A percentile compares a stretch with the other conserved stretches of the same genome.
These are phyloP conservation scores for Silurus lanzhouensis DNA, from an alignment of 2,797 vertebrate genomes.

Conservation along the genomic window DNA sequence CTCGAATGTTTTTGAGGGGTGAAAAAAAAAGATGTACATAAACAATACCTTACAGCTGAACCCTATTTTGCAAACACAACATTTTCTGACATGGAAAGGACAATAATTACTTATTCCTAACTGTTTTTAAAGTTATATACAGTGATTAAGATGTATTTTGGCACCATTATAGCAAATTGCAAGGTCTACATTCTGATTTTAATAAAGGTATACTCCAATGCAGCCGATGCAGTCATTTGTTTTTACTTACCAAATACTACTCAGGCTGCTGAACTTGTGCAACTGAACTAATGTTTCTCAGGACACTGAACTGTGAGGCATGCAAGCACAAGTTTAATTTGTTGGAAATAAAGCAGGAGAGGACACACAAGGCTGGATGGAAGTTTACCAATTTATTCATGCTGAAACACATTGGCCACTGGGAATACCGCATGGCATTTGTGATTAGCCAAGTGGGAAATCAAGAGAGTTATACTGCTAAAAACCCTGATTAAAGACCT, in stretches of 20 bases:
- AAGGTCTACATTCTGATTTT: no score
- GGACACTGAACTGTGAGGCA: conserved; percentile 7
- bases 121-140: no score
- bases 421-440: conserved; percentile 13
- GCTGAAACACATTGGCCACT: conserved; percentile 23
- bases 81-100: no score
- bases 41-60: no score
- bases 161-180: no score
- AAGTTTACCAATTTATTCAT: conserved; percentile 45
- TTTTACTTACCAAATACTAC: conserved; percentile 32
- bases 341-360: conserved; percentile 15
- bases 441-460: conserved; percentile 30
- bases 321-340: conserved; percentile 32
- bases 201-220: no score
- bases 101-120: no score
- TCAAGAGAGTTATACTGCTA: conserved; percentile 24
- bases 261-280: not conserved
- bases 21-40: no score
- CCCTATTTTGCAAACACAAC: no score
- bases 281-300: not conserved
- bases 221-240: not conserved
- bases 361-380: not conserved
- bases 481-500: conserved; percentile 43
- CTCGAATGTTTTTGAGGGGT: no score
- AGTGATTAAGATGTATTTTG: no score